Percentiles rank a stretch among this genome's conserved stretches.
These are phyloP conservation scores for Heliconius sara DNA, from an alignment of 2,888 invertebrate genomes.

Conservation along the genomic window DNA sequence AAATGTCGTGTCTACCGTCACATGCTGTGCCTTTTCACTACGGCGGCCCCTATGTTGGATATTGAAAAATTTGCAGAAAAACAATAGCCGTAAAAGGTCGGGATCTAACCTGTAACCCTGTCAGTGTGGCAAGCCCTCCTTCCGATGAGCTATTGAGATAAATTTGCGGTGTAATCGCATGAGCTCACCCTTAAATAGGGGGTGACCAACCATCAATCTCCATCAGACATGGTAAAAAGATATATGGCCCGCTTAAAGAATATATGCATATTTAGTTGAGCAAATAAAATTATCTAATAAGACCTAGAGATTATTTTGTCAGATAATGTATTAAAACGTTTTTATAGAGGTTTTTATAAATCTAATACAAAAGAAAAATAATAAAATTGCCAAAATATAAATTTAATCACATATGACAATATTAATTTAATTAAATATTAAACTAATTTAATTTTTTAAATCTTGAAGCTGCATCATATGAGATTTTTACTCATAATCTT, in stretches of 20 bases:
- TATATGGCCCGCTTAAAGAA: conserved; percentile 3
- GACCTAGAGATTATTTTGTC: neutral
- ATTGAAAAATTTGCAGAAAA: neutral
- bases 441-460: no score
- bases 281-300: neutral
- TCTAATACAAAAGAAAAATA: neutral
- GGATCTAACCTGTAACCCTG: conserved; percentile 24
- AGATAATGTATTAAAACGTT: neutral
- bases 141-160: conserved; percentile 32
- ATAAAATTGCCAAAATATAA: neutral
- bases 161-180: conserved; percentile 32
- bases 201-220: conserved; percentile 32
- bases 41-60: neutral
- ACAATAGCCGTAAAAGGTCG: conserved; percentile 5
- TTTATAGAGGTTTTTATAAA: neutral
- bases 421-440: no score
- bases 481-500: neutral
- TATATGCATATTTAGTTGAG: conserved; percentile 11
- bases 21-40: neutral
- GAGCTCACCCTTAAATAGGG: conserved; percentile 30
- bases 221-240: conserved; percentile 24
- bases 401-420: no score
- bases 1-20: neutral
- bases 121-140: neutral
- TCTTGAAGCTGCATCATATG: neutral